Conservation (phyloP, 1,140 invertebrate species). For the Schlechtendalia chinensis region DNA sequence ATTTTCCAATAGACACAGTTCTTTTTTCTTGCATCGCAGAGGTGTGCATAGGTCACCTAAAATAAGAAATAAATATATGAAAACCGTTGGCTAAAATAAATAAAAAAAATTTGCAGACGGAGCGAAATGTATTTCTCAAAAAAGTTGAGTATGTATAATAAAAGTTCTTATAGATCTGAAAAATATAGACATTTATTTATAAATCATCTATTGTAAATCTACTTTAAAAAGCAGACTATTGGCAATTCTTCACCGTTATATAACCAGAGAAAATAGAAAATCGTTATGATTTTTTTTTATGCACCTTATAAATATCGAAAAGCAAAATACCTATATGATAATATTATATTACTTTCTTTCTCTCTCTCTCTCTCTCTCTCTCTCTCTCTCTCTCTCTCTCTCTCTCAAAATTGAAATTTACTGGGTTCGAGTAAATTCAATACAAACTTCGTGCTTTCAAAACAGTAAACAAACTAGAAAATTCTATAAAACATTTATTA, state of each 20-base stretch:
- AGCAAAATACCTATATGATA: background rate
- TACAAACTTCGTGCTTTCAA: too few species aligned
- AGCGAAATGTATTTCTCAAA: background rate
- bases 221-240: background rate
- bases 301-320: background rate
- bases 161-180: background rate
- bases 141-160: background rate
- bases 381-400: too few species aligned
- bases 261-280: constrained; percentile 2
- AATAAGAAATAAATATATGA: constrained; percentile 55
- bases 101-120: background rate
- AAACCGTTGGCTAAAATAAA: background rate
- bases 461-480: too few species aligned
- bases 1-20: constrained; percentile 81
- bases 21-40: constrained; percentile 82
- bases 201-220: background rate
- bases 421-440: background rate
- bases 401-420: background rate
- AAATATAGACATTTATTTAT: background rate
- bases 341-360: background rate
- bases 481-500: too few species aligned
- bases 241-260: background rate
- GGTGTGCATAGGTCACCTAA: constrained; percentile 81
- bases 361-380: background rate
- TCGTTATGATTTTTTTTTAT: background rate